phyloP scores from a whole-genome alignment of 2,888 invertebrate species.

The Troglohyphantes excavatus region DNA sequence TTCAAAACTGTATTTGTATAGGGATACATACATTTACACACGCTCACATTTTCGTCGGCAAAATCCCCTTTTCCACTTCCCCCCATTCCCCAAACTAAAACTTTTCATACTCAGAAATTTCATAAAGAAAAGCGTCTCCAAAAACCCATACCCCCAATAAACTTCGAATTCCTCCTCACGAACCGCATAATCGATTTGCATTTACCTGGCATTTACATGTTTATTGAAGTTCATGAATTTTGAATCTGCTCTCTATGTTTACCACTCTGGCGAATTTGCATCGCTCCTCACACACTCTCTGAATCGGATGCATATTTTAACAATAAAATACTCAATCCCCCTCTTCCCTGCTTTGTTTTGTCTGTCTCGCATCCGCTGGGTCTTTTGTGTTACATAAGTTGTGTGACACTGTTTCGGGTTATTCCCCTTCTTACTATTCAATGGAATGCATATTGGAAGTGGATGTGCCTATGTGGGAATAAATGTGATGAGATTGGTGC shows the following conservation, averaged over 20 bases:
- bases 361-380: neutral
- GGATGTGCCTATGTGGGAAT: too few species aligned
- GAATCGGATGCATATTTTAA: constrained; percentile 58
- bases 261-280: constrained; percentile 46
- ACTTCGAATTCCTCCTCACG: neutral
- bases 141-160: neutral
- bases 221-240: constrained; percentile 70
- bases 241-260: constrained; percentile 46
- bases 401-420: neutral
- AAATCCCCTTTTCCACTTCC: too few species aligned
- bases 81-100: too few species aligned
- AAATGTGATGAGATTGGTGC: too few species aligned
- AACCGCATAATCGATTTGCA: constrained; percentile 41
- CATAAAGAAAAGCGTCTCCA: too few species aligned
- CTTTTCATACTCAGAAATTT: too few species aligned
- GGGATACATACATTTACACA: too few species aligned
- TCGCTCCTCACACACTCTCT: constrained; percentile 12
- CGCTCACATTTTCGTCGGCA: too few species aligned
- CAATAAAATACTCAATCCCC: constrained; percentile 35
- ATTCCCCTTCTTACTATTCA: neutral
- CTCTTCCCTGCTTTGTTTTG: neutral
- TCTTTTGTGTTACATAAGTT: neutral
- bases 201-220: constrained; percentile 70
- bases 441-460: neutral
- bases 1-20: too few species aligned